Percentiles rank a stretch among this genome's conserved stretches.
phyloP scores from a whole-genome alignment of 1,140 invertebrate species.

The Centruroides sculpturatus region DNA sequence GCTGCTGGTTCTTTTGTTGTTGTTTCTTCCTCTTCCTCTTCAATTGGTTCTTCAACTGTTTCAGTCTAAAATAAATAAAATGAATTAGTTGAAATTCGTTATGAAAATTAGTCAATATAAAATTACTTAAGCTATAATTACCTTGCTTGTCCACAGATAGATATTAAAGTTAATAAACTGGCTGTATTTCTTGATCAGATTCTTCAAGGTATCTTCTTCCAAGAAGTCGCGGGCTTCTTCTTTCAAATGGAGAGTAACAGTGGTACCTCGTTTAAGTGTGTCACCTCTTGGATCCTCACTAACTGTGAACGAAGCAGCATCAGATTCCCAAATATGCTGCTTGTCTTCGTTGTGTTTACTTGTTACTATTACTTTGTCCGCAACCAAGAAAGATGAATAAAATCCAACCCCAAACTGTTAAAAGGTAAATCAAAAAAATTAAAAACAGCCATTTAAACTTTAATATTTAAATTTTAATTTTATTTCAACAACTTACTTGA shows the following conservation, averaged over 20 bases:
- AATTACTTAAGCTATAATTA: not conserved
- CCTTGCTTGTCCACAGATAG: conserved; percentile 85
- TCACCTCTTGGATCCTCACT: conserved; percentile 85
- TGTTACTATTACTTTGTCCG: conserved; percentile 74
- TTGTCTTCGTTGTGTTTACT: conserved; percentile 90
- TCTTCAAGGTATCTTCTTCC: conserved; percentile 76
- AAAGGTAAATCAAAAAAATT: not conserved
- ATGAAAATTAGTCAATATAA: not conserved
- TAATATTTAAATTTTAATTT: no score
- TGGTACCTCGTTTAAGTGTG: conserved; percentile 77
- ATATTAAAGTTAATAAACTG: conserved; percentile 99
- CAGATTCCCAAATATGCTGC: conserved; percentile 97
- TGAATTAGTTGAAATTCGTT: not conserved
- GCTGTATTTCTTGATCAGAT: conserved; percentile 91
- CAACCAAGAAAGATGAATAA: conserved; percentile 92
- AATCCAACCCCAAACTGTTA: conserved; percentile 92
- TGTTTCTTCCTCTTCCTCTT: conserved; percentile 30
- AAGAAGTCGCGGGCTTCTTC: conserved; percentile 93
- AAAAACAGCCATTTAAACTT: no score
- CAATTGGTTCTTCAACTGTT: conserved; percentile 63
- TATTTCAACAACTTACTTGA: conserved; percentile 21
- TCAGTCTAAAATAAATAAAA: conserved; percentile 41
- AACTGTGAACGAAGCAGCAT: conserved; percentile 73
- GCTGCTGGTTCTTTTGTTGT: conserved; percentile 34
- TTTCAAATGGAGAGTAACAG: conserved; percentile 74